A percentile compares a stretch with the other conserved stretches of the same genome.
phyloP scores from a whole-genome alignment of 2,113 vertebrate genomes.

The Egretta garzetta region DNA sequence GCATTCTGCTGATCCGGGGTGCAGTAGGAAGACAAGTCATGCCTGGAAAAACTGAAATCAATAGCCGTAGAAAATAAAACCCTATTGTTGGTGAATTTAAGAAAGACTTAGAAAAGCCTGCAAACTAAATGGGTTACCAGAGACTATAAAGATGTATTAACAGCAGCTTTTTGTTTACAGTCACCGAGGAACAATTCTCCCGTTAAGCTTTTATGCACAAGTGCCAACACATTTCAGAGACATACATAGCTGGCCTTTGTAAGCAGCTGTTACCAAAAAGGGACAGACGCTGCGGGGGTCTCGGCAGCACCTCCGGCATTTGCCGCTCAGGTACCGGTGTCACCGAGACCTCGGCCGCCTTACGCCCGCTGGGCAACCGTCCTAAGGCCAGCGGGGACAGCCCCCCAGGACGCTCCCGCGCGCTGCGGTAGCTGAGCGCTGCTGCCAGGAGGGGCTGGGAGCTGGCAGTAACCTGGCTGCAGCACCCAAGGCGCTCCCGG shows the following conservation, averaged over 20 bases:
- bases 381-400: no score
- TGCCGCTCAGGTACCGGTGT: fast-evolving
- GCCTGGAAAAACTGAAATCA: not conserved
- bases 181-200: not conserved
- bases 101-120: not conserved
- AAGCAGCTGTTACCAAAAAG: not conserved
- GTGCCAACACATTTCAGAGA: not conserved
- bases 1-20: not conserved
- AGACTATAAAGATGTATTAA: not conserved
- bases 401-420: not conserved
- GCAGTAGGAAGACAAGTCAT: not conserved
- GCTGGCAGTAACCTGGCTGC: not conserved
- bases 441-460: not conserved
- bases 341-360: not conserved
- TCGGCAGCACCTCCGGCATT: not conserved
- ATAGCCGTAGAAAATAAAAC: not conserved
- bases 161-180: not conserved
- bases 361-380: fast-evolving
- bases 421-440: fast-evolving
- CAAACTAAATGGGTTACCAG: not conserved
- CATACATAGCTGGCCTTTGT: fast-evolving
- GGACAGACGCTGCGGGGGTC: fast-evolving
- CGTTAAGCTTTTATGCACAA: not conserved
- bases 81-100: not conserved
- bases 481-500: not conserved